A percentile compares a stretch with the other conserved stretches of the same genome.
These are phyloP conservation scores for Neolamprologus brichardi DNA, from an alignment of 2,113 vertebrate species.

Conservation along the genomic window DNA sequence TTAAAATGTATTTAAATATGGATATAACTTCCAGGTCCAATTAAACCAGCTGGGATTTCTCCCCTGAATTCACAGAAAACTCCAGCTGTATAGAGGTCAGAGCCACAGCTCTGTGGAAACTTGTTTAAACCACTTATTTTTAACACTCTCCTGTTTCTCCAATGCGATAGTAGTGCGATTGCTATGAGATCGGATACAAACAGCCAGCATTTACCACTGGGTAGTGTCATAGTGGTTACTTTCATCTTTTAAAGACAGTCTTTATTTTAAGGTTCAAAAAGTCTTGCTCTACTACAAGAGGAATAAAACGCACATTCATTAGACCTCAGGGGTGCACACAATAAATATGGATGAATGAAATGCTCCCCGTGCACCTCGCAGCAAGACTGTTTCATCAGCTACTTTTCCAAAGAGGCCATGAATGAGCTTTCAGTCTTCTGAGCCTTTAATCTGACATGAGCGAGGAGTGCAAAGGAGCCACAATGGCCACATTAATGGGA, in stretches of 20 bases:
- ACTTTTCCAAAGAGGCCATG: background rate
- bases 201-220: background rate
- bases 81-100: background rate
- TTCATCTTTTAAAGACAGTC: background rate
- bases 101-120: background rate
- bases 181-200: background rate
- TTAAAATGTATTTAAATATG: background rate
- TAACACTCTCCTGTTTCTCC: background rate
- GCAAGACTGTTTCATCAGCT: background rate
- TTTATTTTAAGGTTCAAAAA: background rate
- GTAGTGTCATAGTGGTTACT: background rate
- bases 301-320: background rate
- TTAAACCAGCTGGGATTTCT: background rate
- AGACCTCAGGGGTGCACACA: background rate
- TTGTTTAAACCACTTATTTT: background rate
- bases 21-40: background rate
- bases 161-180: fast-evolving
- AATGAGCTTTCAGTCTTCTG: background rate
- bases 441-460: background rate
- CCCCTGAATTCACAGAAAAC: background rate
- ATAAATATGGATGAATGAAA: background rate
- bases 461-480: background rate
- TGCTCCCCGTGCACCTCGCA: background rate
- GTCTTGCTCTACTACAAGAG: background rate
- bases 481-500: background rate